Base-by-base conservation (phyloP, 2,113 vertebrate genomes). In the Tupaia tana region DNA sequence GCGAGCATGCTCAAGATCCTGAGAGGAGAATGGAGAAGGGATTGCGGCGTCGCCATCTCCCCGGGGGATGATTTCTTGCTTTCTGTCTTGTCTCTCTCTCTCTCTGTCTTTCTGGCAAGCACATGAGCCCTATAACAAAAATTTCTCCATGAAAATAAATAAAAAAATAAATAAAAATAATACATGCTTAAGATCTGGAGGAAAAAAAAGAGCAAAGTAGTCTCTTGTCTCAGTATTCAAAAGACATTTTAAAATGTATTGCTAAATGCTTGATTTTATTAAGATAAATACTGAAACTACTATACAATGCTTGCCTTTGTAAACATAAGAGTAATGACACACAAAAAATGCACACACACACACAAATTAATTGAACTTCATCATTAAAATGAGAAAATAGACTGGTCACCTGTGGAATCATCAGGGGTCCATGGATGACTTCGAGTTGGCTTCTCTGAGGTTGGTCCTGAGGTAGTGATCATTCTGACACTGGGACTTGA, bases 401-500 rank as follows among this genome's bases (percentile, higher is more conserved):
- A 78, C 56, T 24, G 1, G 79, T 96, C 97, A 99, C 99, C 99
- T 99, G 99, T 97, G 96, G 98, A 98, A 79, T 99, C 99, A 93
- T 99, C 99, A 25, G 99, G 98, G 83, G 99, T 99, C 98, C 99
- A 99, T 82, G 98, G 98, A 96, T 98, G 99, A 96, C 98, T 98
- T 97, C 99, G 98, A 97, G 98, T 29, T 96, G 98, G 98, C 64
- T 99, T 99, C 98, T 99, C 99, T 93, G 99, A 99, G 34, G 99
- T 98, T 85, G 98, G 98, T 98, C 98, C 99, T 98, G 98, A 98
- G 98, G 99, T 98, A 98, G 99, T 99, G 98, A 99, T 99, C 99
- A 99, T 99, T 99, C 99, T 99, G 97, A 99, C 97, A 96, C 99
- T 99, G 93, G 99, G 99, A 98, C 99, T 99, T 96, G 99, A 99